Evolutionary conservation across 1,140 invertebrate genomes (phyloP), one percentile per base, ranked within the genome.

Genomic region (Matsumurasca onukii): DNA sequence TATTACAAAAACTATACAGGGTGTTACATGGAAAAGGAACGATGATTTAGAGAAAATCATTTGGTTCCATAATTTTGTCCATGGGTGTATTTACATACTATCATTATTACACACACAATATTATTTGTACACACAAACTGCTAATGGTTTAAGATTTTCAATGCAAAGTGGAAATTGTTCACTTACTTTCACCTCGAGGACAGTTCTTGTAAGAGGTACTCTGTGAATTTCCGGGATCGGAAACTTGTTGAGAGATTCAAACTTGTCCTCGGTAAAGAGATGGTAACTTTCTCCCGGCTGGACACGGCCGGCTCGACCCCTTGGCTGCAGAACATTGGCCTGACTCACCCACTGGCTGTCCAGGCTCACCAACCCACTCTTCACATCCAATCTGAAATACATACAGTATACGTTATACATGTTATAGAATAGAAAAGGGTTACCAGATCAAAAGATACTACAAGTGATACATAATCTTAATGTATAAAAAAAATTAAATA

Each of bases 241-340:
- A 73, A 83, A 85, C 9, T 80, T 71, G 0, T 73, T 45, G 13
- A 91, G 80, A 1, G 76, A 67, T 0, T 83, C 73, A 49, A 77
- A 84, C 24, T 82, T 79, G 22, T 78, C 72, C 71, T 78, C 76
- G 3, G 86, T 84, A 70, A 91, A 86, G 5, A 95, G 77, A 77
- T 94, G 92, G 76, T 89, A 95, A 76, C 89, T 88, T 77, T 91
- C 87, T 3, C 93, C 93, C 1, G 88, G 81, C 72, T 86, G 81
- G 31, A 91, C 88, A 71, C 88, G 82, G 20, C 89, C 89, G 52
- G 88, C 89, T 68, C 89, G 79, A 24, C 89, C 89, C 74, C 83
- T 82, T 48, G 89, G 79, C 77, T 91, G 89, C 45, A 81, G 79
- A 48, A 88, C 77, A 78, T 87, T 89, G 29, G 88, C 84, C 75